These are phyloP conservation scores for Vesta saturnalis DNA, from an alignment of 2,888 invertebrate genomes.

Conservation along the genomic window DNA sequence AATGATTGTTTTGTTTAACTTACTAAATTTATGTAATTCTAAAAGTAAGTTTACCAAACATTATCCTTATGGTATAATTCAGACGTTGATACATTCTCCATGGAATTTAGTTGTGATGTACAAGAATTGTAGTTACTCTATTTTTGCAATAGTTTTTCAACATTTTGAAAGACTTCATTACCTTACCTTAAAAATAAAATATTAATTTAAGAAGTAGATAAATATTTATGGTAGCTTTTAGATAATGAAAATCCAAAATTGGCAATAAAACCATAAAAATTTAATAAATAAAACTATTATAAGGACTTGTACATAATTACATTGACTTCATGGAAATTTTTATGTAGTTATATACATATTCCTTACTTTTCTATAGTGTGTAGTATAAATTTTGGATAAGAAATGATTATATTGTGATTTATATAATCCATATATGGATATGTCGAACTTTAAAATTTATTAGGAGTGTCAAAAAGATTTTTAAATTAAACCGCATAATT, in stretches of 20 bases:
- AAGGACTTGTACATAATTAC: neutral
- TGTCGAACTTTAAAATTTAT: conserved; percentile 39
- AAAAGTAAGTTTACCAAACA: no score
- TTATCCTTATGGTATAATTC: no score
- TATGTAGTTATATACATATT: conserved; percentile 18
- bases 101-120: no score
- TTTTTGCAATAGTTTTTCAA: no score
- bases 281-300: neutral
- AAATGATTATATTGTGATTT: conserved; percentile 32
- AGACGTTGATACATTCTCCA: no score
- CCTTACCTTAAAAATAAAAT: no score
- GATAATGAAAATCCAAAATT: neutral
- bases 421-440: conserved; percentile 35
- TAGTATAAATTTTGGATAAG: conserved; percentile 18
- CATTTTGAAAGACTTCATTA: no score
- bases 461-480: conserved; percentile 40
- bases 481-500: conserved; percentile 9
- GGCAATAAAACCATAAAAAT: neutral
- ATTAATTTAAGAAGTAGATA: neutral
- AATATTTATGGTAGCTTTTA: neutral
- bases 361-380: conserved; percentile 14
- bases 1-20: no score
- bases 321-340: neutral
- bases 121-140: no score
- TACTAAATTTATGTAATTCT: no score